Evolutionary conservation across 2,113 vertebrate genomes (phyloP).

Genomic region (Acrocephalus kingi): DNA sequence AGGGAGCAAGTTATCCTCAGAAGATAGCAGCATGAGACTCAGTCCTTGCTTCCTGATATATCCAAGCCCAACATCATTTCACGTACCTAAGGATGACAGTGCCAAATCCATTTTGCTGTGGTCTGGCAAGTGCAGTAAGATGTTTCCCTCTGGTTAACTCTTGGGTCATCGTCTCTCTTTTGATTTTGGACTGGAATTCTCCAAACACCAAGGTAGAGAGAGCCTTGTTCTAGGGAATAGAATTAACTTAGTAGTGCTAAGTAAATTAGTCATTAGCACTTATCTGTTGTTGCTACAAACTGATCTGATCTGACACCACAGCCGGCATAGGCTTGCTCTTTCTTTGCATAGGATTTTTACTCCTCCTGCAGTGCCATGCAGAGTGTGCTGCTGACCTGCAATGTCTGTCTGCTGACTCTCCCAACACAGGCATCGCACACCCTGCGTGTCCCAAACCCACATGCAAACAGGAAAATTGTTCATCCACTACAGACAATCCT

Average conservation of each 20-base stretch:
- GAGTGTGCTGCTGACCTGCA: neutral
- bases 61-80: neutral
- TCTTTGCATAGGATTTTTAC: neutral
- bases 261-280: neutral
- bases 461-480: neutral
- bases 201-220: neutral
- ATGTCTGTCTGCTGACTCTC: neutral
- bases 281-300: neutral
- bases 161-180: neutral
- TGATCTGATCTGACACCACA: neutral
- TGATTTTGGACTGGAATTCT: neutral
- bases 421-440: neutral
- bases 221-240: neutral
- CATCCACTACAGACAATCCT: neutral
- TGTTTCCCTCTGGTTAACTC: neutral
- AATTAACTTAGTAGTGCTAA: neutral
- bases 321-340: neutral
- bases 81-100: neutral
- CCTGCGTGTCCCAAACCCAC: neutral
- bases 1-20: constrained; percentile 1
- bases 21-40: neutral
- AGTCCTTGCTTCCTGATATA: neutral
- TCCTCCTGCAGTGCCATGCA: neutral
- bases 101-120: neutral
- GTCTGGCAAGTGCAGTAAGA: neutral